Conservation (phyloP, 2,113 vertebrate species). For the Sphaerodactylus townsendi region DNA sequence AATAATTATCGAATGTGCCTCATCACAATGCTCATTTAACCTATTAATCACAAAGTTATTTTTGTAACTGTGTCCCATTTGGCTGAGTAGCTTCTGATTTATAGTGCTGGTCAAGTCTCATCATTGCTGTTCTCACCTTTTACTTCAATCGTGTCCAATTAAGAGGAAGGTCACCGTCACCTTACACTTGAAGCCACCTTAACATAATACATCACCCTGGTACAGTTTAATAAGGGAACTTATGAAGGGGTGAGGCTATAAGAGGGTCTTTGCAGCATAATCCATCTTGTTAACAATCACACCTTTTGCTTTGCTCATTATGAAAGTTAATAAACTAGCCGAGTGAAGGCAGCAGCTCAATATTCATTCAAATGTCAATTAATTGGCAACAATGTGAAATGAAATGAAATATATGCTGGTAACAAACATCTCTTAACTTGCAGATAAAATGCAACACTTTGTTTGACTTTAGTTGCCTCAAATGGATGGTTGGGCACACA, state of each 20-base stretch:
- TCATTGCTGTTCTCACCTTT: conserved; percentile 95
- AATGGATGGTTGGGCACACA: neutral
- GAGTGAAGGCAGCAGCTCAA: conserved; percentile 75
- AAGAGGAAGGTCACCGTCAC: conserved; percentile 99
- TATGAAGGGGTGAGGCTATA: conserved; percentile 84
- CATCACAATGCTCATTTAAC: conserved; percentile 79
- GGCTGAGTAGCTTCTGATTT: conserved; percentile 85
- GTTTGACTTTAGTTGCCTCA: conserved; percentile 18
- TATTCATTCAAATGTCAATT: conserved; percentile 76
- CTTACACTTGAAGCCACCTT: conserved; percentile 91
- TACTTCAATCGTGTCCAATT: conserved; percentile 99
- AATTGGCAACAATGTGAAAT: conserved; percentile 70
- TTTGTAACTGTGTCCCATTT: conserved; percentile 81
- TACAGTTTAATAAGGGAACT: conserved; percentile 82
- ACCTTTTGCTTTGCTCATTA: conserved; percentile 75
- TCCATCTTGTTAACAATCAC: conserved; percentile 82
- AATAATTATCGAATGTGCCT: conserved; percentile 6
- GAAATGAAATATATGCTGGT: conserved; percentile 59
- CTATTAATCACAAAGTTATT: conserved; percentile 92
- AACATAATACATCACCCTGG: conserved; percentile 96
- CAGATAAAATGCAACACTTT: conserved; percentile 50
- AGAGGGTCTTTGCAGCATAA: conserved; percentile 73
- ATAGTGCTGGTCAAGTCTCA: conserved; percentile 88
- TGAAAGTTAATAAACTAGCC: conserved; percentile 83
- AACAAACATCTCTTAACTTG: conserved; percentile 51